Conservation (phyloP, 2,113 vertebrate genomes). For the Sylvia atricapilla region DNA sequence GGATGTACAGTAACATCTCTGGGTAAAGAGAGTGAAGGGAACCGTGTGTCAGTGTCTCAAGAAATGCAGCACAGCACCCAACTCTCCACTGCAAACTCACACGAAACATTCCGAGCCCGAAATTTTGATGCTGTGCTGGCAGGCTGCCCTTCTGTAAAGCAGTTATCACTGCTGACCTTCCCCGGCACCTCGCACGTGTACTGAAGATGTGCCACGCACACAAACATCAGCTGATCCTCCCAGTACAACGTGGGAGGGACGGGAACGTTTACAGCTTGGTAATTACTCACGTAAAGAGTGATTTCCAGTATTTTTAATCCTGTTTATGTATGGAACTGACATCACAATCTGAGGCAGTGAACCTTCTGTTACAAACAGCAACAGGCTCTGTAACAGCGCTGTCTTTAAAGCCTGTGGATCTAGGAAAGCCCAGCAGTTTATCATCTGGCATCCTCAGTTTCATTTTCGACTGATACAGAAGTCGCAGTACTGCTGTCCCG, state of each 20-base stretch:
- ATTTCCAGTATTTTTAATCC: neutral
- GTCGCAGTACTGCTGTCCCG: neutral
- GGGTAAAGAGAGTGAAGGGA: neutral
- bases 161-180: neutral
- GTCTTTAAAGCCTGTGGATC: neutral
- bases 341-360: neutral
- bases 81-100: neutral
- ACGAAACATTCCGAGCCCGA: rapidly evolving
- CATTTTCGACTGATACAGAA: neutral
- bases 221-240: neutral
- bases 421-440: neutral
- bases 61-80: neutral
- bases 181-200: neutral
- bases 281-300: neutral
- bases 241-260: neutral
- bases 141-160: neutral
- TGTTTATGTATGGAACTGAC: neutral
- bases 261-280: neutral
- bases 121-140: neutral
- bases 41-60: neutral
- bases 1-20: neutral
- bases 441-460: neutral
- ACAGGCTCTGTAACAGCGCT: neutral
- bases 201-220: neutral
- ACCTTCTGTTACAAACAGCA: neutral